A percentile compares a stretch with the other conserved stretches of the same genome.
Evolutionary conservation across 2,888 invertebrate species (phyloP).

Genomic region (Heliconius charithonia): DNA sequence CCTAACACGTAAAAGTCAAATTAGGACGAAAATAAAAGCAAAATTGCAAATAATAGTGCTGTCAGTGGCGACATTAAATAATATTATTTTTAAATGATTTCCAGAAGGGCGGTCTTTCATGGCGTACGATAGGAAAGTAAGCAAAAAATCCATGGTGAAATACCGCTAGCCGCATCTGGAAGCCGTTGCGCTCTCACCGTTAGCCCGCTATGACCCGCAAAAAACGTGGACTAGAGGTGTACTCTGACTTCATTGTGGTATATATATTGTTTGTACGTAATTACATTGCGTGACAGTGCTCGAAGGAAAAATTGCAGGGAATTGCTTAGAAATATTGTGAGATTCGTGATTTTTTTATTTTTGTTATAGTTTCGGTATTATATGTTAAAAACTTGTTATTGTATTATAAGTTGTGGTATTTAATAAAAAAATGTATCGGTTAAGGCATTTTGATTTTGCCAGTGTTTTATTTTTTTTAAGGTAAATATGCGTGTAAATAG

Average conservation of each 20-base stretch:
- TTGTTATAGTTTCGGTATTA: slow-evolving; percentile 7
- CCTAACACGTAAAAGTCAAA: too few relatives aligned
- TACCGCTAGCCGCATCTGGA: slow-evolving; percentile 82
- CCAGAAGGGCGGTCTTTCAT: slow-evolving; percentile 50
- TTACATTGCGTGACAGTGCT: slow-evolving; percentile 63
- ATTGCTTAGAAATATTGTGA: slow-evolving; percentile 40
- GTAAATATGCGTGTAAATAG: background rate
- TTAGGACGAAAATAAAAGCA: too few relatives aligned
- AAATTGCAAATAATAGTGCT: background rate
- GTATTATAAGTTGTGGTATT: background rate
- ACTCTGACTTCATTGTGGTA: slow-evolving; percentile 65
- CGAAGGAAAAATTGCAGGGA: slow-evolving; percentile 61
- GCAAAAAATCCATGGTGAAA: slow-evolving; percentile 64
- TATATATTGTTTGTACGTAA: slow-evolving; percentile 61
- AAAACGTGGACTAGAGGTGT: slow-evolving; percentile 68
- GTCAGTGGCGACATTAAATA: slow-evolving; percentile 11
- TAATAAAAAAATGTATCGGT: background rate
- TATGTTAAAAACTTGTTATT: background rate
- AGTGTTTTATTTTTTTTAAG: background rate
- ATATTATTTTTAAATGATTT: slow-evolving; percentile 26
- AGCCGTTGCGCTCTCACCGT: slow-evolving; percentile 77
- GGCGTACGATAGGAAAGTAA: slow-evolving; percentile 53
- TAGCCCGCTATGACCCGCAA: slow-evolving; percentile 65
- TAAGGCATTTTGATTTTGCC: background rate
- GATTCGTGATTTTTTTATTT: slow-evolving; percentile 38